phyloP scores from a whole-genome alignment of 2,888 invertebrate genomes.

The Phania funesta region DNA sequence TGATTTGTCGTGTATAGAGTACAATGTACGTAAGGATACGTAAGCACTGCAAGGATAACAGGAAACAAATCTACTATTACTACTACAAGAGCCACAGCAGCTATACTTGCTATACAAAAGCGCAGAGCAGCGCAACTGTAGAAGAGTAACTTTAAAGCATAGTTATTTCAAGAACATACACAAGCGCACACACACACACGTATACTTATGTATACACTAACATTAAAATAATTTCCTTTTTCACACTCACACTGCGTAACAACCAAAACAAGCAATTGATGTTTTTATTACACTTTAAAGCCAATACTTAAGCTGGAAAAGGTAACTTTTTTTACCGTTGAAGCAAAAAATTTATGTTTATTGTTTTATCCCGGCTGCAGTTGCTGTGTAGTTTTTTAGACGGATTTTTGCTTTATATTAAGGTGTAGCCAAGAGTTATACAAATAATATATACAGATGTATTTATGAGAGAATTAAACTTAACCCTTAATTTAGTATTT shows the following conservation, averaged over 20 bases:
- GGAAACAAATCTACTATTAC: constrained; percentile 51
- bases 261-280: constrained; percentile 28
- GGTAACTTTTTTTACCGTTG: constrained; percentile 8
- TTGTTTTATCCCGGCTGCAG: constrained; percentile 47
- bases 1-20: constrained; percentile 44
- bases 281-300: constrained; percentile 25
- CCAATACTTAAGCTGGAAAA: constrained; percentile 9
- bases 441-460: constrained; percentile 27
- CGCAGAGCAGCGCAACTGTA: not conserved
- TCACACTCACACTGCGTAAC: constrained; percentile 17
- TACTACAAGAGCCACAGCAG: constrained; percentile 6
- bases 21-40: constrained; percentile 42
- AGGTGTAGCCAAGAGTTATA: not conserved
- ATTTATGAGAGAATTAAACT: too few relatives aligned
- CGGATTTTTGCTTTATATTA: not conserved
- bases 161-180: constrained; percentile 2
- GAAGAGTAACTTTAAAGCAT: not conserved
- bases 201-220: not conserved
- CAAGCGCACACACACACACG: not conserved
- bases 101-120: not conserved
- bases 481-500: too few relatives aligned
- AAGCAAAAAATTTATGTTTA: constrained; percentile 1
- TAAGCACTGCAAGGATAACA: constrained; percentile 68
- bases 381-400: constrained; percentile 10
- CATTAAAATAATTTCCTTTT: constrained; percentile 40